phyloP scores from a whole-genome alignment of 2,888 invertebrate species.

The Elegia similella region DNA sequence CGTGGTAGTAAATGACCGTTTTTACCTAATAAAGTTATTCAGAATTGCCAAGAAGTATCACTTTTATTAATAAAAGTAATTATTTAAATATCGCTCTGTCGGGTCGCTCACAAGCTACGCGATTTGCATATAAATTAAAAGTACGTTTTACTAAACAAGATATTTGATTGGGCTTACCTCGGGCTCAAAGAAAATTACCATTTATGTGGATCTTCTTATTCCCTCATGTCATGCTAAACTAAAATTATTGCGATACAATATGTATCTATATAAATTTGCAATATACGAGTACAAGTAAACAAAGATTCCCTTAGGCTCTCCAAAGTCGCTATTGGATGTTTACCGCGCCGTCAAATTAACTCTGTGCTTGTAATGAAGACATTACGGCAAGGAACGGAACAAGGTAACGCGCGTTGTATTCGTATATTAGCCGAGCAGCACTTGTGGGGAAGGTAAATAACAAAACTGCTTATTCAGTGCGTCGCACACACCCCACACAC shows the following conservation, averaged over 20 bases:
- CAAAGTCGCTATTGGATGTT: constrained; percentile 6
- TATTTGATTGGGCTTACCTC: constrained; percentile 52
- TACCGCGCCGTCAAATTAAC: constrained; percentile 9
- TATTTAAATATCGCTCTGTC: constrained; percentile 46
- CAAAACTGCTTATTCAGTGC: constrained; percentile 44
- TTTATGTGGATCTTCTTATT: constrained; percentile 8
- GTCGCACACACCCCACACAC: constrained; percentile 20
- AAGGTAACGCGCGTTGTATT: constrained; percentile 25
- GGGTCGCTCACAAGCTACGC: constrained; percentile 38
- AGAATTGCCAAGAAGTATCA: constrained; percentile 4
- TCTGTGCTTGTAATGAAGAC: constrained; percentile 22
- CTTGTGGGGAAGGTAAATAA: constrained; percentile 40
- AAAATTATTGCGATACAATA: not conserved
- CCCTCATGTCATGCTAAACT: not conserved
- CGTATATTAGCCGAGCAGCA: constrained; percentile 33
- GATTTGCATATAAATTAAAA: constrained; percentile 75
- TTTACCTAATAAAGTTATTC: not conserved
- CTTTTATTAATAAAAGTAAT: constrained; percentile 37
- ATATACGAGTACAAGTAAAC: not conserved
- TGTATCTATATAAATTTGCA: not conserved
- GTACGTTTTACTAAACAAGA: constrained; percentile 53
- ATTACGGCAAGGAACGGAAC: constrained; percentile 23
- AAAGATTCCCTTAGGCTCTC: not conserved
- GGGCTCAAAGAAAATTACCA: constrained; percentile 33
- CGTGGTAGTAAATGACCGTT: no score